Evolutionary conservation across 2,888 invertebrate species (phyloP), one percentile per base, ranked within the genome.

Genomic region (Amblyjoppa fuscipennis): DNA sequence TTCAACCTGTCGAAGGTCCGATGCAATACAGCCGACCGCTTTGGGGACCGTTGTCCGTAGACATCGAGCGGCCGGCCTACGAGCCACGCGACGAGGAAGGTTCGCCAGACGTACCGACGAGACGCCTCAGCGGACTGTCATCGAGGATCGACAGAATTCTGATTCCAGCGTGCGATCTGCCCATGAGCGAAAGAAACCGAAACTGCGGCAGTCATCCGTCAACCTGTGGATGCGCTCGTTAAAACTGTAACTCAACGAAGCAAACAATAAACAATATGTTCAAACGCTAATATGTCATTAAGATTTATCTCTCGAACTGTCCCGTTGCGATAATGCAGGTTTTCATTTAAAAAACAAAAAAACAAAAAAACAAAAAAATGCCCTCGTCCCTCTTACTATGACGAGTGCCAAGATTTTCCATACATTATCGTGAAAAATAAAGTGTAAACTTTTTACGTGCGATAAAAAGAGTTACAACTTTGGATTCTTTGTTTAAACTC

Each of bases 61-160:
- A 25, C 25, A 76, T 76, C 66, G 20, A 76, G 34, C 64, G 51
- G 2, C 76, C 76, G 31, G 28, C 31, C 31, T 1, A 25, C 13
- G 34, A 64, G 31, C 38, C 53, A 16, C 34, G 7, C 59, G 13
- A 11, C 28, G 3, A 13, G 9, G 38, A 34, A 5, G 34, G 13
- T 25, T 11, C 76, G 2, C 20, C n/a, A 11, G 4, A 11, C 16
- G 53, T 11, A 4, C 49, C 69, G 31, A 31, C 34, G 1, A 84
- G 56, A 20, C 77, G 51, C 38, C 45, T 90, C 25, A 87, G 74
- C 16, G 89, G 88, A 11, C 84, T 91, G 9, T 80, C 78, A 7
- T 71, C 89, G 0, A 88, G 20, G 73, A 76, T 91, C 31, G 91
- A 91, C 28, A 87, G 81, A 64, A 16, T 91, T n/a, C 78, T 91